Conservation (phyloP, 2,113 vertebrate species). For the Phalacrocorax brasilianus region DNA sequence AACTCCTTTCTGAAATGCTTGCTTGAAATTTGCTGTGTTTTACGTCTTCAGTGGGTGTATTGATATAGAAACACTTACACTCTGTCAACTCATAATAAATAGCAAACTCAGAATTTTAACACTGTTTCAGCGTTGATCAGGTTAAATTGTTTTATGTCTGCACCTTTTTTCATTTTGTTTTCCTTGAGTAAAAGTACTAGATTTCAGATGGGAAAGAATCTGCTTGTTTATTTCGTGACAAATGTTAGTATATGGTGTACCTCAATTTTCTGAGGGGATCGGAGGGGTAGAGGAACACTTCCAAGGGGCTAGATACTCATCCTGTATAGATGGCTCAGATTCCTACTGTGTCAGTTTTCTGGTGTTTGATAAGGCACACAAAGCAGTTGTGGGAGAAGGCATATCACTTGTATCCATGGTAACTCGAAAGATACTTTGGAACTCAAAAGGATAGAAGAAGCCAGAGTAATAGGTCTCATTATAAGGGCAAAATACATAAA, state of each 20-base stretch:
- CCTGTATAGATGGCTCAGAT: constrained; percentile 49
- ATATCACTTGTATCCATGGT: constrained; percentile 79
- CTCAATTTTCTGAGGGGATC: neutral
- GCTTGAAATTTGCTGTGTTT: neutral
- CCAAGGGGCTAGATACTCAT: constrained; percentile 31
- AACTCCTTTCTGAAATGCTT: neutral
- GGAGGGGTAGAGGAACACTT: neutral
- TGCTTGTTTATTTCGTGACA: neutral
- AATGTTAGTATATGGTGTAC: neutral
- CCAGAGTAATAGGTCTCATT: constrained; percentile 76
- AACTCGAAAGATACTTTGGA: constrained; percentile 75
- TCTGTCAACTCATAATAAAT: neutral
- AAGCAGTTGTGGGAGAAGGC: constrained; percentile 72
- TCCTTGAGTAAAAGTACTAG: neutral
- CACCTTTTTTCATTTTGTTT: neutral
- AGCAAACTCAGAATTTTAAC: neutral
- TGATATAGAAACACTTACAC: neutral
- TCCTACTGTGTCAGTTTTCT: constrained; percentile 69
- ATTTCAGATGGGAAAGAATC: neutral
- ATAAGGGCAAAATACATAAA: constrained; percentile 78
- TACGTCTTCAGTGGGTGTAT: neutral
- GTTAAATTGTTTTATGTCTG: neutral
- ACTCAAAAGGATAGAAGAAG: constrained; percentile 73
- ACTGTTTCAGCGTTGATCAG: neutral
- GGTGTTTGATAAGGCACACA: constrained; percentile 73